phyloP scores from a whole-genome alignment of 2,888 invertebrate species.

The Microctonus hyperodae region DNA sequence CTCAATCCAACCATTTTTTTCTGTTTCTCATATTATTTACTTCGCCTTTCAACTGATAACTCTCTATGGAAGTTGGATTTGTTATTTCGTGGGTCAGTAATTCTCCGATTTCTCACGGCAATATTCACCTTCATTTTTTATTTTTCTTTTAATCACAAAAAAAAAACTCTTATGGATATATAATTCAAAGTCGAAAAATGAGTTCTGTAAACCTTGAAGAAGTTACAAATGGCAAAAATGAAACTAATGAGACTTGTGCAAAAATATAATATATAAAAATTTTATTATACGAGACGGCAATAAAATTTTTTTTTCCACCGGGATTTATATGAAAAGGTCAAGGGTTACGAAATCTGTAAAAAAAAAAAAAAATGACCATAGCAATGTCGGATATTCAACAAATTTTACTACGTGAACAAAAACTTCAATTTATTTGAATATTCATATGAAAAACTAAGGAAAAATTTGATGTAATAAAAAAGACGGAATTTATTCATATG shows the following conservation, averaged over 20 bases:
- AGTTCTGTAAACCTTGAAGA: background rate
- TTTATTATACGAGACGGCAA: background rate
- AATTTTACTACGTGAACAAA: background rate
- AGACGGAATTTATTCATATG: background rate
- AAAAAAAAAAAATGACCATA: background rate
- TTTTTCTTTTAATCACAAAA: background rate
- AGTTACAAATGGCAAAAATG: background rate
- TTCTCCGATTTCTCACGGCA: background rate
- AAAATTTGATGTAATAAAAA: background rate
- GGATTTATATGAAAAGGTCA: background rate
- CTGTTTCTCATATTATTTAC: conserved; percentile 11
- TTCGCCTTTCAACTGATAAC: conserved; percentile 24
- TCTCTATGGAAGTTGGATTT: conserved; percentile 12
- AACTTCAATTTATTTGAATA: background rate
- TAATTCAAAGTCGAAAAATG: background rate
- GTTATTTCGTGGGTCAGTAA: conserved; percentile 13
- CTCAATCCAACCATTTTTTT: conserved; percentile 22
- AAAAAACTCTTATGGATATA: background rate
- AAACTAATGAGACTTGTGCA: background rate
- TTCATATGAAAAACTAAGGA: background rate
- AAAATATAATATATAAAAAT: background rate
- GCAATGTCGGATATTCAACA: background rate
- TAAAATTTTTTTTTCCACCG: background rate
- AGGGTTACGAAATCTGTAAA: background rate
- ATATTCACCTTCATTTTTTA: background rate